A percentile compares a stretch with the other conserved stretches of the same genome.
Evolutionary conservation across 2,113 vertebrate species (phyloP).

Genomic region (Mystacornis crossleyi): DNA sequence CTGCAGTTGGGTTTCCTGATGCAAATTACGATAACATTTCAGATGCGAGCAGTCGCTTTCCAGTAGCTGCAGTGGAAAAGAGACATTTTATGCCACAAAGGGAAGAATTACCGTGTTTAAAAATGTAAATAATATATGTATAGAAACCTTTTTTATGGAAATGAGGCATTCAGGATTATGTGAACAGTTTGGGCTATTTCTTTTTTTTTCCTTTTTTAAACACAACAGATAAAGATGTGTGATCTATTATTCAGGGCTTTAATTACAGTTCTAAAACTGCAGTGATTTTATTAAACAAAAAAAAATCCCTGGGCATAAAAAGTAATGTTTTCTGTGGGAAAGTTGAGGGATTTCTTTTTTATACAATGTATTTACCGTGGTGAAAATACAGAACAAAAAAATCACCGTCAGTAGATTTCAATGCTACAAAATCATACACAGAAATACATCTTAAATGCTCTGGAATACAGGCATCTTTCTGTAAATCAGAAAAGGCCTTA

Average conservation of each 20-base stretch:
- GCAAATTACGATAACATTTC: slow-evolving; percentile 72
- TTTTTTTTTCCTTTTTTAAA: slow-evolving; percentile 46
- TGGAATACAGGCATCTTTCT: slow-evolving; percentile 1
- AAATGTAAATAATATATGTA: slow-evolving; percentile 78
- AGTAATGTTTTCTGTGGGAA: slow-evolving; percentile 53
- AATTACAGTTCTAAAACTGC: slow-evolving; percentile 73
- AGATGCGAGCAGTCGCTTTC: slow-evolving; percentile 65
- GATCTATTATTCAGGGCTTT: slow-evolving; percentile 71
- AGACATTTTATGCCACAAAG: slow-evolving; percentile 66
- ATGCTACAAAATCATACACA: not conserved
- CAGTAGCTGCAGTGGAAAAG: slow-evolving; percentile 68
- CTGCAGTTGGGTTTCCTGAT: slow-evolving; percentile 68
- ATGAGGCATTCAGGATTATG: slow-evolving; percentile 70
- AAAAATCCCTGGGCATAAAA: slow-evolving; percentile 56
- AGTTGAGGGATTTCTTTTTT: slow-evolving; percentile 53
- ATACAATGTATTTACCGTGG: slow-evolving; percentile 3
- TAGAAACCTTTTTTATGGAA: slow-evolving; percentile 76
- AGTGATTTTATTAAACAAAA: slow-evolving; percentile 55
- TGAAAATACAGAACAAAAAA: slow-evolving; percentile 32
- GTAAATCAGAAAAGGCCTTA: slow-evolving; percentile 5
- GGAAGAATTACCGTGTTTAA: slow-evolving; percentile 71
- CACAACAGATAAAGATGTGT: slow-evolving; percentile 59
- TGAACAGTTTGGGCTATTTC: slow-evolving; percentile 52
- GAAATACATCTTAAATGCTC: not conserved
- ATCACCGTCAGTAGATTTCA: not conserved